These are phyloP conservation scores for Acheta domesticus DNA, from an alignment of 2,888 invertebrate genomes.

Conservation along the genomic window DNA sequence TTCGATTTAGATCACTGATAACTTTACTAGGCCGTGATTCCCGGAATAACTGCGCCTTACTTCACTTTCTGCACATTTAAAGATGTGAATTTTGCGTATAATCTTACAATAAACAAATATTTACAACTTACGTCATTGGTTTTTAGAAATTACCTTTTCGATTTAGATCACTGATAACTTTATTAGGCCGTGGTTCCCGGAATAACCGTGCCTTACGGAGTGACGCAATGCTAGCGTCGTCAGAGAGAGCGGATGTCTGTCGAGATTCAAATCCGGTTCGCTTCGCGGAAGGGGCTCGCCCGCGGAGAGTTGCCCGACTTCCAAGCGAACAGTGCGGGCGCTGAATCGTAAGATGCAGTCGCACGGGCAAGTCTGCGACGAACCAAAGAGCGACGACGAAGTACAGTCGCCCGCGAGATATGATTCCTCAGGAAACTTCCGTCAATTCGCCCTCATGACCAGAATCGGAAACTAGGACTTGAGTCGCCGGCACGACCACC, in stretches of 20 bases:
- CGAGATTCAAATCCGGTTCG: neutral
- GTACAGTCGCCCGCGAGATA: neutral
- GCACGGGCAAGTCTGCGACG: no score
- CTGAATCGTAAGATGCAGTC: no score
- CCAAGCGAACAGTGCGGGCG: neutral
- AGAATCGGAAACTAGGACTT: neutral
- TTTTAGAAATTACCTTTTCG: no score
- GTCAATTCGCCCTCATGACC: neutral
- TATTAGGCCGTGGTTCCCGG: neutral
- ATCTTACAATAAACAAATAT: no score
- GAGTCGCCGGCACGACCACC: neutral
- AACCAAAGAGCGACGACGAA: neutral
- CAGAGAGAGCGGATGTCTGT: neutral
- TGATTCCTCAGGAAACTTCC: neutral
- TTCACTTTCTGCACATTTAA: no score
- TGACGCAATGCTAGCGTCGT: neutral
- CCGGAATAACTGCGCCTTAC: no score
- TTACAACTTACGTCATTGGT: no score
- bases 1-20: no score
- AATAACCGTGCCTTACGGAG: neutral
- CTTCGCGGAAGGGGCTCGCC: neutral
- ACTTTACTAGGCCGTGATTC: no score
- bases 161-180: no score
- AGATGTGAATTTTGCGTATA: no score
- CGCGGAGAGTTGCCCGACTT: neutral